phyloP scores from a whole-genome alignment of 2,113 vertebrate species.

The Neopipo cinnamomea region DNA sequence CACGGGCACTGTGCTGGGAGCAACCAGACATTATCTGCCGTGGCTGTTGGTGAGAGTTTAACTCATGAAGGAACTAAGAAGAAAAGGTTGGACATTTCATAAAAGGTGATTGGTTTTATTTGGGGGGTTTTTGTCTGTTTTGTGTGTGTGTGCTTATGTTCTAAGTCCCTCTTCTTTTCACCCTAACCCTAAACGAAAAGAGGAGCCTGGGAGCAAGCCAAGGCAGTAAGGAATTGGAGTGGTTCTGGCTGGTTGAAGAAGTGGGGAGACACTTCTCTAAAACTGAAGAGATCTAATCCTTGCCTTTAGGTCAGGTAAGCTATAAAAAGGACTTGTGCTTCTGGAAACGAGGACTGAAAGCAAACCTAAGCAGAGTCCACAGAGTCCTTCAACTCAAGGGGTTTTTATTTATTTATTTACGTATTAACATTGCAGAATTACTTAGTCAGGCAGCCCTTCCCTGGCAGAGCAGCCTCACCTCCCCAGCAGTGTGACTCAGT shows the following conservation, averaged over 20 bases:
- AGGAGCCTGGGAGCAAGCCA: neutral
- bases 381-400: neutral
- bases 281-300: neutral
- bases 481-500: slow-evolving; percentile 35
- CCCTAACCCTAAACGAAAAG: neutral
- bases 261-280: neutral
- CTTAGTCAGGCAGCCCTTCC: slow-evolving; percentile 9
- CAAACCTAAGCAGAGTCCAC: neutral
- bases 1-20: neutral
- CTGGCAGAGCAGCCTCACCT: slow-evolving; percentile 35
- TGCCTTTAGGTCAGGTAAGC: neutral
- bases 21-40: neutral
- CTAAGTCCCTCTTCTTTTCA: neutral
- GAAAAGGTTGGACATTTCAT: neutral
- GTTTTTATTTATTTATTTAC: neutral
- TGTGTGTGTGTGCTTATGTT: neutral
- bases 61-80: neutral
- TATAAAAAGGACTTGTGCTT: neutral
- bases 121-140: neutral
- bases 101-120: neutral
- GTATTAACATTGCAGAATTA: neutral
- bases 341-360: neutral
- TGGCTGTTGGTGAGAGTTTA: neutral
- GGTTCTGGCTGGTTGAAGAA: neutral
- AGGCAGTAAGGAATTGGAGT: neutral